Base-by-base conservation (phyloP, 2,797 vertebrate species). In the Gorsachius magnificus region DNA sequence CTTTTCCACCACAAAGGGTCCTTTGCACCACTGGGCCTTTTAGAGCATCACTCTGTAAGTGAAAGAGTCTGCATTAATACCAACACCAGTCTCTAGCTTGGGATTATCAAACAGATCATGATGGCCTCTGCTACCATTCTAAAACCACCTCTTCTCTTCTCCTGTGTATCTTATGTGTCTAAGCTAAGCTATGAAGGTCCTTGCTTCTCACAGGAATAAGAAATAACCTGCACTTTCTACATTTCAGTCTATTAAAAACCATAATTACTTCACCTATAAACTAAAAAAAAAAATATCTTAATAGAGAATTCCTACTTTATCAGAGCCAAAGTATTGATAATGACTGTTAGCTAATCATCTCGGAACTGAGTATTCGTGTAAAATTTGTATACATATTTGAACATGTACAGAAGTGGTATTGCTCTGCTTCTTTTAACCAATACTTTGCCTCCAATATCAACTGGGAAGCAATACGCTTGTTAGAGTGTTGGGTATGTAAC, bases 341-440 rank as follows among this genome's bases (percentile, higher is more conserved):
- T 21, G 33, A 65, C 77, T 88, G 20, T 74, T 82, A 89, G 41
- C 26, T 50, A 83, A 50, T 31, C 75, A 35, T 35, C 68, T 72
- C 87, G 41, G 54, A 95, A 85, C 64, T 94, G 89, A 90, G 45
- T 11, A 36, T 56, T 91, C 88, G 28, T 35, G 64, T 89, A 88
- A 93, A 96, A 87, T 90, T 3, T 63, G n/a, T 70, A 22, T 35
- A 65, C 3, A 58, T 36, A 20, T 25, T 86, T 96, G 78, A 87
- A 89, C 21, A 36, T 41, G 45, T 83, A 63, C 80, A 84, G 89
- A 83, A 83, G 64, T 74, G 46, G 46, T 46, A 94, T 76, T 86
- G 19, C 8, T 83, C 68, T 78, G 25, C 25, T 93, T 89, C 72
- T 64, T 88, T 77, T 51, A 61, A 61, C 43, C 10, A 13, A 79